phyloP scores from a whole-genome alignment of 2,113 vertebrate genomes.

The Rhinogobius similis region DNA sequence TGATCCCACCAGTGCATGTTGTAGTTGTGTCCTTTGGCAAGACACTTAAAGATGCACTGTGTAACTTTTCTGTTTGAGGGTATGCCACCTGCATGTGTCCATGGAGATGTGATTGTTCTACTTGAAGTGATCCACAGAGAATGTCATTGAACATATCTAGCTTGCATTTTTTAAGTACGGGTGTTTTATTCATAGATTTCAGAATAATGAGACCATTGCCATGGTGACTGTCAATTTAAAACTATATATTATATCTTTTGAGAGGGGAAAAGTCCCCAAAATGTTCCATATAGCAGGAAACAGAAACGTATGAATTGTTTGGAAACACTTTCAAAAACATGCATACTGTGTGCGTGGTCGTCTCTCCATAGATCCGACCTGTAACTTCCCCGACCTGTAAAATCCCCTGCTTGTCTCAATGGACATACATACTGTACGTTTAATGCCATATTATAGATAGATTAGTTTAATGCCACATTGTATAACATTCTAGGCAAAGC shows the following conservation, averaged over 20 bases:
- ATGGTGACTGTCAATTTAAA: neutral
- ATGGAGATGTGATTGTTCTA: neutral
- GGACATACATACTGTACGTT: neutral
- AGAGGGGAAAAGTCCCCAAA: too few relatives aligned
- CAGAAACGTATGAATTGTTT: too few relatives aligned
- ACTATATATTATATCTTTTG: too few relatives aligned
- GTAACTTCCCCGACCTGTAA: neutral
- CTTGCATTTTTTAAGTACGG: too few relatives aligned
- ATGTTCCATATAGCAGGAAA: too few relatives aligned
- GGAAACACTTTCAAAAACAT: too few relatives aligned
- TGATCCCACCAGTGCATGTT: too few relatives aligned
- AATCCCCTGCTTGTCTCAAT: neutral
- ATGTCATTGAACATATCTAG: neutral
- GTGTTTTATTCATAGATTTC: neutral
- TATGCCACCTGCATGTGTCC: too few relatives aligned
- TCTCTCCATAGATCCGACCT: neutral
- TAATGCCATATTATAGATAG: neutral
- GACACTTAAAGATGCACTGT: neutral
- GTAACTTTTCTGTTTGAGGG: neutral
- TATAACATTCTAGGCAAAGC: neutral
- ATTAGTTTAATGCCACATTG: neutral
- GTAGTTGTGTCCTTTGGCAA: neutral
- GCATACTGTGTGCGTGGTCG: neutral
- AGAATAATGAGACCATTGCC: too few relatives aligned
- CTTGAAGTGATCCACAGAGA: neutral